Conservation (phyloP, 2,888 invertebrate genomes). For the Drosophila pseudotakahashii region DNA sequence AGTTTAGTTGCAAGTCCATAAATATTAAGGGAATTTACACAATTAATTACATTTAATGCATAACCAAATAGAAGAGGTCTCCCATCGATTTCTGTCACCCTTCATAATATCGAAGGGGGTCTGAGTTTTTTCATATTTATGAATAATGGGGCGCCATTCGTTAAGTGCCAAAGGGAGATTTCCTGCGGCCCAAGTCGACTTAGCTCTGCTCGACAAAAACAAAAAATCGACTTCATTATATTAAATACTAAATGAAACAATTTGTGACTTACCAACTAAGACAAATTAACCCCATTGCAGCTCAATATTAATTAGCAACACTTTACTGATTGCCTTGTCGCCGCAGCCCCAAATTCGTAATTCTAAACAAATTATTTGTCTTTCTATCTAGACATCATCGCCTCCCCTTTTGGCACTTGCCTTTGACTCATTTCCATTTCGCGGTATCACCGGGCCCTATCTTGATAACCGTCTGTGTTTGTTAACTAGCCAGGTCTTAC, state of each 20-base stretch:
- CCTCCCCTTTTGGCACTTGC: conserved; percentile 22
- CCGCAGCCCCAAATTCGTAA: conserved; percentile 19
- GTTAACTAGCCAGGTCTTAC: conserved; percentile 43
- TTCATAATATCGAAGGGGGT: conserved; percentile 1
- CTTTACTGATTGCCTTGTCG: conserved; percentile 50
- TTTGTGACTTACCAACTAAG: conserved; percentile 75
- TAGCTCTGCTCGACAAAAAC: conserved; percentile 34
- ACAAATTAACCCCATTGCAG: conserved; percentile 71
- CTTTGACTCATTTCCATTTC: conserved; percentile 52
- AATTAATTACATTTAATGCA: conserved; percentile 67
- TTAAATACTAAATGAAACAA: conserved; percentile 63
- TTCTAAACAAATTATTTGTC: conserved; percentile 39
- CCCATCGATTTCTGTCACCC: conserved; percentile 71
- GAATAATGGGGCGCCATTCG: conserved; percentile 71
- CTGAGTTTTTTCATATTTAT: conserved; percentile 18
- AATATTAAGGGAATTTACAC: conserved; percentile 52
- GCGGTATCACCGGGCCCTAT: conserved; percentile 41
- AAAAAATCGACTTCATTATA: conserved; percentile 7
- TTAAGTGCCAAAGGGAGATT: conserved; percentile 60
- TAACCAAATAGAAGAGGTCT: conserved; percentile 54
- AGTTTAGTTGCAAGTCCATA: conserved; percentile 53
- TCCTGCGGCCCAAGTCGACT: conserved; percentile 50
- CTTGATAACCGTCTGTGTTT: conserved; percentile 35
- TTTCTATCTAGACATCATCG: conserved; percentile 42
- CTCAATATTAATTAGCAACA: conserved; percentile 51